Evolutionary conservation across 1,140 invertebrate genomes (phyloP).

Genomic region (Penaeus japonicus): DNA sequence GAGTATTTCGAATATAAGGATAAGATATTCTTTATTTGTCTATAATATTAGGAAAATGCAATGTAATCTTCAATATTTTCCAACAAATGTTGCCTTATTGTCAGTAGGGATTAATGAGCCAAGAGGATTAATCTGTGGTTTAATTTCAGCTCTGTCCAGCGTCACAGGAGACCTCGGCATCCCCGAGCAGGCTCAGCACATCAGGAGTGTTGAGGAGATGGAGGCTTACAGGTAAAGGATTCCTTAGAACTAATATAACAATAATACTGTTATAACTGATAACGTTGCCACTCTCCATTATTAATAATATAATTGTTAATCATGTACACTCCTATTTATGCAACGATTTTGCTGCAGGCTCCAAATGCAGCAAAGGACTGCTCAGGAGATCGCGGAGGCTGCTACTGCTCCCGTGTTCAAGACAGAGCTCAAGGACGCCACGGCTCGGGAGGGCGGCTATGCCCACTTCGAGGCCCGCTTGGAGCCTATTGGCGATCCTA

Average conservation of each 20-base stretch:
- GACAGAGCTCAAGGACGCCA: conserved; percentile 86
- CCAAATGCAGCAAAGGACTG: conserved; percentile 77
- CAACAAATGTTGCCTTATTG: too few species aligned
- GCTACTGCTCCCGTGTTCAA: conserved; percentile 87
- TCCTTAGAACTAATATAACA: background rate
- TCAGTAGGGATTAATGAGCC: too few species aligned
- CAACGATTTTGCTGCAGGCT: conserved; percentile 66
- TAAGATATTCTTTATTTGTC: background rate
- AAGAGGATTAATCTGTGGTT: too few species aligned
- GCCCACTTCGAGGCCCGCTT: conserved; percentile 95
- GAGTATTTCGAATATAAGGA: conserved; percentile 14
- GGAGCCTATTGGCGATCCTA: conserved; percentile 91
- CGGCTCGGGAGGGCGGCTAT: conserved; percentile 90
- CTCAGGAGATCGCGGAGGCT: conserved; percentile 79
- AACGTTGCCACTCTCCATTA: background rate
- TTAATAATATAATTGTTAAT: too few species aligned
- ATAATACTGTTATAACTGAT: background rate
- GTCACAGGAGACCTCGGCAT: conserved; percentile 87
- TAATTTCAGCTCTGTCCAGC: conserved; percentile 72
- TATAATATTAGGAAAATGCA: too few species aligned
- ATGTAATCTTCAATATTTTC: too few species aligned
- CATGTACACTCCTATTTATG: background rate
- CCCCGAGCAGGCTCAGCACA: conserved; percentile 91
- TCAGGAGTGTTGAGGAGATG: conserved; percentile 90
- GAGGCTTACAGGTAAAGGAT: conserved; percentile 76